phyloP scores from a whole-genome alignment of 2,113 vertebrate genomes.

The Acrocephalus kingi region DNA sequence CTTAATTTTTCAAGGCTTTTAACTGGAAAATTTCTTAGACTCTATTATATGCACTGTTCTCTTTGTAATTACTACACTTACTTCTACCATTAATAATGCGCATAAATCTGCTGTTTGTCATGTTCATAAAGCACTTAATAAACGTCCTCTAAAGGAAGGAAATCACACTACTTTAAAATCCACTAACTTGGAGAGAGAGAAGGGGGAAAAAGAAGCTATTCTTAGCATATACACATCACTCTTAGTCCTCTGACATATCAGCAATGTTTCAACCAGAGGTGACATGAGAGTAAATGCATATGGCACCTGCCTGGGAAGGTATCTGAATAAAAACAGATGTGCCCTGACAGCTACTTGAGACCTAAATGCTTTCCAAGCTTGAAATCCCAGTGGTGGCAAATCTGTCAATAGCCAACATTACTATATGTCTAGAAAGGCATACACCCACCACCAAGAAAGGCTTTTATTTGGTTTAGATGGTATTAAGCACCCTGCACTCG shows the following conservation, averaged over 20 bases:
- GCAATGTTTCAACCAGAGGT: slow-evolving; percentile 22
- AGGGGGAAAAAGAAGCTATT: background rate
- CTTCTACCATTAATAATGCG: background rate
- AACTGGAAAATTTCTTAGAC: slow-evolving; percentile 6
- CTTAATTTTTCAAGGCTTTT: slow-evolving; percentile 41
- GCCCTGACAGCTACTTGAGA: slow-evolving; percentile 53
- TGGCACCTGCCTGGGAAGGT: slow-evolving; percentile 33
- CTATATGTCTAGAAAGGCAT: background rate
- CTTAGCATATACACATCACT: slow-evolving; percentile 26
- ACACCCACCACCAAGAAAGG: background rate
- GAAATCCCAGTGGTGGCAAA: background rate
- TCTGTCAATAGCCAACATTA: background rate
- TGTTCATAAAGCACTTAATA: background rate
- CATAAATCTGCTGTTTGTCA: slow-evolving; percentile 23
- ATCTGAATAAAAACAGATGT: slow-evolving; percentile 39
- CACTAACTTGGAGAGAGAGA: background rate
- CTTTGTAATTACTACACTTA: slow-evolving; percentile 17
- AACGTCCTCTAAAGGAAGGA: background rate
- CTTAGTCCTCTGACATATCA: background rate
- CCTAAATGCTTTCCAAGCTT: slow-evolving; percentile 21
- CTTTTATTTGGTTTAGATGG: background rate
- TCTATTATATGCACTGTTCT: background rate
- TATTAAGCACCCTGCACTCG: background rate
- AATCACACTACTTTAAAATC: background rate
- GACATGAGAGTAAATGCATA: slow-evolving; percentile 41